These are phyloP conservation scores for Dromaius novaehollandiae DNA, from an alignment of 2,113 vertebrate genomes.

Conservation along the genomic window DNA sequence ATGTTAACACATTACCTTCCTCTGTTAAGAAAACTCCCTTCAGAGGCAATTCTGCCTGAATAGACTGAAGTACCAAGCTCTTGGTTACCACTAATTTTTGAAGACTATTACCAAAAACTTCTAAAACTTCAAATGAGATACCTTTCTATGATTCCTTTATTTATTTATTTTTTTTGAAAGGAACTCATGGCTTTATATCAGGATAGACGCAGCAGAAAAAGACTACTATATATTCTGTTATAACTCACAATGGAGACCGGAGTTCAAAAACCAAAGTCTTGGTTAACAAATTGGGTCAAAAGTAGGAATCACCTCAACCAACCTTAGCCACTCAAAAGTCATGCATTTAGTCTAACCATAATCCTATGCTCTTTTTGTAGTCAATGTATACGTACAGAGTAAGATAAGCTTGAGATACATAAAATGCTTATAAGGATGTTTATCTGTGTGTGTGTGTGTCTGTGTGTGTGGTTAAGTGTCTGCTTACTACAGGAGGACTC, in stretches of 20 bases:
- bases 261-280: background rate
- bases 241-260: background rate
- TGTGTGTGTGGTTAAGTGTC: background rate
- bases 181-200: background rate
- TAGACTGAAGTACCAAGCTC: background rate
- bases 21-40: background rate
- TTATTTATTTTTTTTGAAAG: background rate
- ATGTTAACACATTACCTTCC: background rate
- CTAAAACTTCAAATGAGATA: background rate
- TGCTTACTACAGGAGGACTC: background rate
- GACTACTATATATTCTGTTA: background rate
- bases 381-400: background rate
- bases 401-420: background rate
- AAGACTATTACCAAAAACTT: background rate
- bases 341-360: background rate
- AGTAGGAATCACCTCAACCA: background rate
- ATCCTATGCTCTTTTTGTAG: background rate
- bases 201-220: background rate
- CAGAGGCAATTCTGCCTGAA: background rate
- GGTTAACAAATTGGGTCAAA: background rate
- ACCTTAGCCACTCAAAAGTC: background rate
- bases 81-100: background rate
- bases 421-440: background rate
- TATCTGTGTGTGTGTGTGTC: too few relatives aligned
- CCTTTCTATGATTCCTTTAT: background rate